Conservation (phyloP, 2,113 vertebrate genomes). For the Bufo gargarizans region DNA sequence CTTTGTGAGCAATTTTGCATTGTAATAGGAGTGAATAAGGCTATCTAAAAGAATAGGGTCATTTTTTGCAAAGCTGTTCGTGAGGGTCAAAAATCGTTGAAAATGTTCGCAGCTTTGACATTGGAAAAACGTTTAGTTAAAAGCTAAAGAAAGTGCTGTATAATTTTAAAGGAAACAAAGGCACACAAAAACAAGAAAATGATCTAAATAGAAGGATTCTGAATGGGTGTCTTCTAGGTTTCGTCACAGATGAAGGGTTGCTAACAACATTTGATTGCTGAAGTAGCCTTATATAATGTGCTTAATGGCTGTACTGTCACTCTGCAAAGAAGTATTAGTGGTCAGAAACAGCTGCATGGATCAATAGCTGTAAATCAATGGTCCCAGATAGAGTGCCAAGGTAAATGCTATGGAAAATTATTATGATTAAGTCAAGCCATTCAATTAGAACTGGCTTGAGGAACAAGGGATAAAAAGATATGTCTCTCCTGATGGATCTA, state of each 20-base stretch:
- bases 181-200: slow-evolving; percentile 27
- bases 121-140: slow-evolving; percentile 29
- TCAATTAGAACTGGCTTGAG: slow-evolving; percentile 53
- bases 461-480: slow-evolving; percentile 34
- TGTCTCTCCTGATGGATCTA: slow-evolving; percentile 27
- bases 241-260: slow-evolving; percentile 58
- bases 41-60: slow-evolving; percentile 5
- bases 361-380: slow-evolving; percentile 58
- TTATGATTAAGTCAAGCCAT: slow-evolving; percentile 57
- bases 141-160: slow-evolving; percentile 24
- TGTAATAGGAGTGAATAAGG: slow-evolving; percentile 30
- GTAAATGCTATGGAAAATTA: slow-evolving; percentile 54
- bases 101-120: slow-evolving; percentile 26
- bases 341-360: slow-evolving; percentile 58
- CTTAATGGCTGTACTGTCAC: slow-evolving; percentile 56
- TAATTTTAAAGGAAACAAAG: slow-evolving; percentile 44
- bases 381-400: slow-evolving; percentile 48
- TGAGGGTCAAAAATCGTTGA: slow-evolving; percentile 10
- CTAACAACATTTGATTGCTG: slow-evolving; percentile 56
- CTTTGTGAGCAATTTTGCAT: slow-evolving; percentile 7
- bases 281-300: slow-evolving; percentile 57
- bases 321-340: slow-evolving; percentile 57
- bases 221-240: slow-evolving; percentile 33
- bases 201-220: slow-evolving; percentile 33
- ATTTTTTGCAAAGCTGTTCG: slow-evolving; percentile 7